phyloP scores from a whole-genome alignment of 2,797 vertebrate genomes.

The Melanotaenia trifasciata region DNA sequence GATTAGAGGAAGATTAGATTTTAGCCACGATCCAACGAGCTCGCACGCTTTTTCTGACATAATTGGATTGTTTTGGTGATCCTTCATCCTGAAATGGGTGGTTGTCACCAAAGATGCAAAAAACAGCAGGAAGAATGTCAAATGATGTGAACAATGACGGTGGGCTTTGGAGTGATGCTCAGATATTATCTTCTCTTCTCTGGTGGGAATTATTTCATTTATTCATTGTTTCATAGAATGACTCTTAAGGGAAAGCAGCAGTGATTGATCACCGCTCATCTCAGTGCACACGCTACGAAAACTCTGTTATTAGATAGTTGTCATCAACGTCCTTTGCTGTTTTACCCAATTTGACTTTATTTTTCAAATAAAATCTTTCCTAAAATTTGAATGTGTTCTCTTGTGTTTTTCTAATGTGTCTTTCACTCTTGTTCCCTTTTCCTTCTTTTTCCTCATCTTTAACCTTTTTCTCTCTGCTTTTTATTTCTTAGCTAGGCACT shows the following conservation, averaged over 20 bases:
- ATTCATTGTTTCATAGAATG: constrained; percentile 22
- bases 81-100: constrained; percentile 59
- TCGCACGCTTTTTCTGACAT: constrained; percentile 39
- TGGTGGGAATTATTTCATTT: constrained; percentile 3
- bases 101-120: constrained; percentile 46
- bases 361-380: too few species aligned
- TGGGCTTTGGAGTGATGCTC: constrained; percentile 16
- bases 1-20: constrained; percentile 61
- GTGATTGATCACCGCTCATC: constrained; percentile 40
- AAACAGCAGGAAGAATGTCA: constrained; percentile 12
- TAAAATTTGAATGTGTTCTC: too few species aligned
- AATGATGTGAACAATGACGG: constrained; percentile 23
- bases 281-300: constrained; percentile 4
- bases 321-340: constrained; percentile 29
- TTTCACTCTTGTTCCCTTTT: not conserved
- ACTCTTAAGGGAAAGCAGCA: constrained; percentile 14
- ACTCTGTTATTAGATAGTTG: constrained; percentile 39
- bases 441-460: too few species aligned
- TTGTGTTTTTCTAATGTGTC: not conserved
- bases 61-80: constrained; percentile 58
- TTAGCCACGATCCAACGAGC: constrained; percentile 46
- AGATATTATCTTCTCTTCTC: constrained; percentile 11
- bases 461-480: too few species aligned
- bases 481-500: too few species aligned
- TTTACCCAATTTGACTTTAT: not conserved